phyloP scores from a whole-genome alignment of 1,140 invertebrate species.

The Dinoponera quadriceps region DNA sequence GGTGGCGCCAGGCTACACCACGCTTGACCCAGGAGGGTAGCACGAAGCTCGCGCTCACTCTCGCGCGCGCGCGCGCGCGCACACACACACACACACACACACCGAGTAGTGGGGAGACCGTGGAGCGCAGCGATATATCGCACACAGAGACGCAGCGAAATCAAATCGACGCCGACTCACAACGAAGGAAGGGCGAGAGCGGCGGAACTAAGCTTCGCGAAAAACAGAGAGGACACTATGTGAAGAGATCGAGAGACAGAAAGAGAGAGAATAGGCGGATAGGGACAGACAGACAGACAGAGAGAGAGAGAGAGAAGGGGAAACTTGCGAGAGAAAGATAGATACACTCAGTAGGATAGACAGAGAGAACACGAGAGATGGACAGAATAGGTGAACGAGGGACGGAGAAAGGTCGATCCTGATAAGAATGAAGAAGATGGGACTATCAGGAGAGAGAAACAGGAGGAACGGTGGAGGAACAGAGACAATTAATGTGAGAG shows the following conservation, averaged over 20 bases:
- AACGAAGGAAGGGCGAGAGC: conserved; percentile 51
- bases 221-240: conserved; percentile 14
- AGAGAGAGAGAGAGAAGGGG: conserved; percentile 24
- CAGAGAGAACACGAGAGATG: not conserved
- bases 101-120: conserved; percentile 53
- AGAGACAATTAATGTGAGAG: conserved; percentile 16
- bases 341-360: conserved; percentile 24
- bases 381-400: conserved; percentile 11
- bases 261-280: not conserved
- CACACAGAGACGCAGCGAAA: conserved; percentile 62
- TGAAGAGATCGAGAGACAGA: conserved; percentile 35
- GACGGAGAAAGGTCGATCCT: conserved; percentile 66
- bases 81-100: conserved; percentile 5
- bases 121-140: conserved; percentile 59
- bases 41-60: conserved; percentile 50
- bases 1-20: conserved; percentile 73
- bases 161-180: conserved; percentile 62
- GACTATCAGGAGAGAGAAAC: conserved; percentile 37
- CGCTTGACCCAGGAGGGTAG: conserved; percentile 66
- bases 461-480: conserved; percentile 1
- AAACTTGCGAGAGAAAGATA: conserved; percentile 27
- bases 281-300: conserved; percentile 24
- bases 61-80: conserved; percentile 34
- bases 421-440: conserved; percentile 35
- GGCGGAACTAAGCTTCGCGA: conserved; percentile 20